Evolutionary conservation across 2,888 invertebrate species (phyloP).

Genomic region (Pristionchus entomophagus): DNA sequence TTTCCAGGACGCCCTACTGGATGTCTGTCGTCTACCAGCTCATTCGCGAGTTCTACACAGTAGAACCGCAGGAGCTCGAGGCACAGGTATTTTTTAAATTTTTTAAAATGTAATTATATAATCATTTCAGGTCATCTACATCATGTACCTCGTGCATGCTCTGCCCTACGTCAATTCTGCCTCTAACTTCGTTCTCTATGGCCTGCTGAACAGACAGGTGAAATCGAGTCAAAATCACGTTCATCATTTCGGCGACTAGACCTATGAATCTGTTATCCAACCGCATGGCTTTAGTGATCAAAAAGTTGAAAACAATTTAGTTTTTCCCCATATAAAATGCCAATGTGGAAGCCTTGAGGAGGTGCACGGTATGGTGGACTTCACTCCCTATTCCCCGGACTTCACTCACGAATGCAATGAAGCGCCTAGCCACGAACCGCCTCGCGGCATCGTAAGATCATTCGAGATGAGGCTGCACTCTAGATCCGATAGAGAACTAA

Average conservation of each 20-base stretch:
- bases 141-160: constrained; percentile 75
- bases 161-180: constrained; percentile 74
- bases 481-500: too few relatives aligned
- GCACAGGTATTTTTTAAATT: neutral
- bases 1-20: constrained; percentile 73
- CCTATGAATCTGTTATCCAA: neutral
- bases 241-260: neutral
- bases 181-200: constrained; percentile 73
- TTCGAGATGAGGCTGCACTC: neutral
- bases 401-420: neutral
- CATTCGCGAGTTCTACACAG: constrained; percentile 62
- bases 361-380: neutral
- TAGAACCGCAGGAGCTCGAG: constrained; percentile 45
- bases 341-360: neutral
- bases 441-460: neutral
- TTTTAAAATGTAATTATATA: constrained; percentile 56
- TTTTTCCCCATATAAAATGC: too few relatives aligned
- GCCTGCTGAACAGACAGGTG: constrained; percentile 66
- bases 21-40: constrained; percentile 71
- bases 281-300: too few relatives aligned
- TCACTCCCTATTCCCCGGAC: neutral
- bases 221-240: neutral
- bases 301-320: too few relatives aligned
- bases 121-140: constrained; percentile 51
- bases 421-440: neutral